Evolutionary conservation across 92 coral and sea anemone species (phyloP).

Genomic region (Diadumene lineata): DNA sequence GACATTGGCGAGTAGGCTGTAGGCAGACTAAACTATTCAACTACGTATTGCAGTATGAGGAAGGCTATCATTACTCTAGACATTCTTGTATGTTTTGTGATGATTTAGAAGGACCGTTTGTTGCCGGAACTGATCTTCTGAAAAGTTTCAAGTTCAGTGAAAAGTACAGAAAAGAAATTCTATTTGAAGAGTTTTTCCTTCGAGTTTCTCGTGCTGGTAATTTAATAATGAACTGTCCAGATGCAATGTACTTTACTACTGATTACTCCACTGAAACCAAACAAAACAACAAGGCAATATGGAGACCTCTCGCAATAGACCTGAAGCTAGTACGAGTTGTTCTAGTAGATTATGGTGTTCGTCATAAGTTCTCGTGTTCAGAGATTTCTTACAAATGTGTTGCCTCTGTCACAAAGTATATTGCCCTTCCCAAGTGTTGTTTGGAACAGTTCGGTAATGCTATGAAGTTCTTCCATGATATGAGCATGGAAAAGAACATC

Average conservation of each 20-base stretch:
- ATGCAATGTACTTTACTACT: conserved; percentile 44
- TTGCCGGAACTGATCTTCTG: conserved; percentile 32
- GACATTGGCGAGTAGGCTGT: conserved; percentile 50
- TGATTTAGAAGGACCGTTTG: conserved; percentile 44
- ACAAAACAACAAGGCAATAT: conserved; percentile 12
- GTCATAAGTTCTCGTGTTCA: conserved; percentile 33
- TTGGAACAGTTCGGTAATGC: conserved; percentile 40
- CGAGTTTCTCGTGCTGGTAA: conserved; percentile 25
- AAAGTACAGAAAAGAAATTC: conserved; percentile 24
- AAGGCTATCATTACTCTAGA: conserved; percentile 44
- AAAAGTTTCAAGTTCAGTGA: conserved; percentile 39
- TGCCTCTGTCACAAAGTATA: conserved; percentile 22
- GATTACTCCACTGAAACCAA: conserved; percentile 38
- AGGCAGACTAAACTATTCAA: conserved; percentile 27
- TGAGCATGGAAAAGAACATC: conserved; percentile 26
- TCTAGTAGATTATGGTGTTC: conserved; percentile 12
- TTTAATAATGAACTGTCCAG: conserved; percentile 48
- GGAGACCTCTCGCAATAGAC: conserved; percentile 34
- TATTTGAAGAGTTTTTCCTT: conserved; percentile 43
- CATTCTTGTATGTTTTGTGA: conserved; percentile 47
- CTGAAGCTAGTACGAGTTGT: conserved; percentile 25
- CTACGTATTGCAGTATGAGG: conserved; percentile 38
- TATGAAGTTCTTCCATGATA: conserved; percentile 30
- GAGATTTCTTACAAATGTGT: conserved; percentile 47
- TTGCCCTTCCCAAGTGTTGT: conserved; percentile 42